Evolutionary conservation across 2,113 vertebrate genomes (phyloP), one percentile per base, ranked within the genome.

Genomic region (Microtus pennsylvanicus): DNA sequence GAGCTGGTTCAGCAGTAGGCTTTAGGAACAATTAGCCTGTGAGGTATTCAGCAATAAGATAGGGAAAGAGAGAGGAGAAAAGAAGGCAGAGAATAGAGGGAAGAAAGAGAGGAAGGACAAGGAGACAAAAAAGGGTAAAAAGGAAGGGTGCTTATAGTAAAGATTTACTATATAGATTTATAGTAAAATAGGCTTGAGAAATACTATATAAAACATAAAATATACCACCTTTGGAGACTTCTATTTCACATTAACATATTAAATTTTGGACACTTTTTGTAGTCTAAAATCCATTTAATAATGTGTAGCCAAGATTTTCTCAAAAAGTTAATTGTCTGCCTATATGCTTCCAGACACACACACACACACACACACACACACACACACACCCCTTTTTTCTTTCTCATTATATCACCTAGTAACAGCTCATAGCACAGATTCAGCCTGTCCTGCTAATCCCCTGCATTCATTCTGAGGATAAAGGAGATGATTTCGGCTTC

Each of bases 101-200:
- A 4, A 77, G 14, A 80, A 69, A 13, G 75, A 12, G 47, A 7
- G 78, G 1, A 11, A 11, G 70, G 7, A 30, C 17, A 16, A 21
- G 17, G 13, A 55, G 35, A 45, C 3, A 3, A 16, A 33, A 33
- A 24, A 24, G 17, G 7, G 42, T 30, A 22, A 75, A 74, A 76
- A 24, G 5, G 8, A 78, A 63, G 22, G 6, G 8, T 72, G 9
- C n/a, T 70, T 38, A 21, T 58, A 58, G 58, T 58, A 21, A 58
- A 58, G 58, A 58, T 21, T 58, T 58, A 58, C 19, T 21, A 58
- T 21, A 58, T 58, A 58, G 3, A 1, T 17, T 12, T 91, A 21
- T 93, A 61, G 63, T 47, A 52, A 94, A 67, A 52, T 65, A 83
- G 78, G 24, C 38, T 92, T 72, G 70, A 95, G 50, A 93, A 95